phyloP scores from a whole-genome alignment of 2,113 vertebrate genomes.

The Microtus richardsoni region DNA sequence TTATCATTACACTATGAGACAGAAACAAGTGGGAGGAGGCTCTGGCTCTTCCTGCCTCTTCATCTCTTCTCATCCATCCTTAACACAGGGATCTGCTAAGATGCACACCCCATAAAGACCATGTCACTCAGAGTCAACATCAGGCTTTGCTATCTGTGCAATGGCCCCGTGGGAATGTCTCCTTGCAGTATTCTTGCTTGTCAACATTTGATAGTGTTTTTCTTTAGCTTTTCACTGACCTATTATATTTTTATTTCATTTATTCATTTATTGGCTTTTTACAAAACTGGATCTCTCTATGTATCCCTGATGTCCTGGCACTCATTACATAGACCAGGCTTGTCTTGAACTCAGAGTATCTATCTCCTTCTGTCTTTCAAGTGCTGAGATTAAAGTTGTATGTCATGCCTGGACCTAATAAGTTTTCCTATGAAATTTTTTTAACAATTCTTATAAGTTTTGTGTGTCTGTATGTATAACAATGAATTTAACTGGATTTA shows the following conservation, averaged over 20 bases:
- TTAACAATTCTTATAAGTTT: no score
- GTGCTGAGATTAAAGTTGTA: neutral
- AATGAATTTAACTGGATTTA: no score
- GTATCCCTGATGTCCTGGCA: neutral
- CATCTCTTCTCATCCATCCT: neutral
- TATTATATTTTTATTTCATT: neutral
- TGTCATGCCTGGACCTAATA: neutral
- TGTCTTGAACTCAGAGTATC: neutral
- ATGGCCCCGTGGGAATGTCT: neutral
- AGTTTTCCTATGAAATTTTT: no score
- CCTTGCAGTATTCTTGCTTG: neutral
- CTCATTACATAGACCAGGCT: neutral
- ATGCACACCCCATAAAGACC: no score
- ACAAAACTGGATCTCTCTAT: neutral
- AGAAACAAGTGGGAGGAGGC: neutral
- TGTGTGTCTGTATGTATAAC: no score
- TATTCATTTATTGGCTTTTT: neutral
- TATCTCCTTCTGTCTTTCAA: neutral
- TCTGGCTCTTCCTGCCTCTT: neutral
- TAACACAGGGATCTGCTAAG: neutral
- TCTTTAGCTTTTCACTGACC: neutral
- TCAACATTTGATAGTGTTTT: neutral
- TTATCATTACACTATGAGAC: neutral
- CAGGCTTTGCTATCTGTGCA: neutral
- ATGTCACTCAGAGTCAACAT: neutral